Evolutionary conservation across 2,888 invertebrate genomes (phyloP).

Genomic region (Lottia gigantea): DNA sequence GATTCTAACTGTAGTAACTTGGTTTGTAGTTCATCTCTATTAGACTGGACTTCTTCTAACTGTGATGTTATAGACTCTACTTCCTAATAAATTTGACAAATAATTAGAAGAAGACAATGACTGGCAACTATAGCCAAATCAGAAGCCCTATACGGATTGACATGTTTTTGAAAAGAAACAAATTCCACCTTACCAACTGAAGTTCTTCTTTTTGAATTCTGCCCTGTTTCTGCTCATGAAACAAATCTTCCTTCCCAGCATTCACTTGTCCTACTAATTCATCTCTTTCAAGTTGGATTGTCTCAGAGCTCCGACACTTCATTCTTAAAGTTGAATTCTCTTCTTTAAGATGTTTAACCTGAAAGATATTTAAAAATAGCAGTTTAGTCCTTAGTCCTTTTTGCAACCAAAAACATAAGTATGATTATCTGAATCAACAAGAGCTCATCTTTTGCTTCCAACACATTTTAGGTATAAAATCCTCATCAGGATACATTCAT

Average conservation of each 20-base stretch:
- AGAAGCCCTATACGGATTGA: too few relatives aligned
- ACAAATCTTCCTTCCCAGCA: conserved; percentile 56
- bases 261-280: conserved; percentile 61
- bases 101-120: neutral
- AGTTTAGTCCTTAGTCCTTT: too few relatives aligned
- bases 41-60: conserved; percentile 49
- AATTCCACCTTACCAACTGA: conserved; percentile 57
- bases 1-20: conserved; percentile 47
- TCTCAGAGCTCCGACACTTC: conserved; percentile 45
- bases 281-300: conserved; percentile 54
- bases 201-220: conserved; percentile 56
- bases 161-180: too few relatives aligned
- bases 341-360: conserved; percentile 42
- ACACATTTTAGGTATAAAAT: too few relatives aligned
- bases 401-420: too few relatives aligned
- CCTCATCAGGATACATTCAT: too few relatives aligned
- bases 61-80: conserved; percentile 46
- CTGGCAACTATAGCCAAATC: too few relatives aligned
- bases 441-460: too few relatives aligned
- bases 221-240: conserved; percentile 55
- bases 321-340: conserved; percentile 52
- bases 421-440: too few relatives aligned
- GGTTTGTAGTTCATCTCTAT: conserved; percentile 39
- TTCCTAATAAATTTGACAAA: conserved; percentile 38
- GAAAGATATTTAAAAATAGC: neutral